Evolutionary conservation across 2,888 invertebrate species (phyloP).

Genomic region (Andrena chrysosceles): DNA sequence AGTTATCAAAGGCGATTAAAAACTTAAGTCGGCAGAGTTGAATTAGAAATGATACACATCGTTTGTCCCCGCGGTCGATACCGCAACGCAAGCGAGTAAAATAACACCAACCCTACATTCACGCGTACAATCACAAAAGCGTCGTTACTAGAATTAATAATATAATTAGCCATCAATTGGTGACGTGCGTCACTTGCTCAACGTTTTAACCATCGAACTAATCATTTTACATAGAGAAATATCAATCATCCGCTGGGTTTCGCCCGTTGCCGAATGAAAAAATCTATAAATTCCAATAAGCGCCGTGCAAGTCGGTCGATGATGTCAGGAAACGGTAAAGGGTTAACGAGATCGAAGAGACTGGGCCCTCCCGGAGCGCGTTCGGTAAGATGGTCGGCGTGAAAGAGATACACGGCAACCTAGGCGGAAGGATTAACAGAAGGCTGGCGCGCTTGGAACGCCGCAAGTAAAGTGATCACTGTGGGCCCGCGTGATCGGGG

Average conservation of each 20-base stretch:
- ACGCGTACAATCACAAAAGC: not conserved
- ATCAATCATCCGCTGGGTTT: not conserved
- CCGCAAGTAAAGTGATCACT: slow-evolving; percentile 28
- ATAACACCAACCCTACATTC: not conserved
- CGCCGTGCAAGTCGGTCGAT: not conserved
- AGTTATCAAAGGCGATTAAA: too few relatives aligned
- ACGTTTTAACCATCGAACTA: slow-evolving; percentile 34
- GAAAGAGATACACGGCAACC: not conserved
- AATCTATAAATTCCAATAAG: not conserved
- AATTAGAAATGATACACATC: not conserved
- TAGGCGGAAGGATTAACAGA: not conserved
- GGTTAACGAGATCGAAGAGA: not conserved
- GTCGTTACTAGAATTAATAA: slow-evolving; percentile 38
- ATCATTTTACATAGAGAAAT: slow-evolving; percentile 33
- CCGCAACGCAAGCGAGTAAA: not conserved
- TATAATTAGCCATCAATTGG: slow-evolving; percentile 45
- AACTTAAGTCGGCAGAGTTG: too few relatives aligned
- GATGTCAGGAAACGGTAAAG: slow-evolving; percentile 17
- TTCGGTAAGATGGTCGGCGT: slow-evolving; percentile 7
- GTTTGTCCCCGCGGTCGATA: not conserved
- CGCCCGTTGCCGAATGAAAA: not conserved
- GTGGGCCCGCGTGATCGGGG: slow-evolving; percentile 38
- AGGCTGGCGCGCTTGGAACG: not conserved
- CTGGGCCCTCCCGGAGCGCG: not conserved
- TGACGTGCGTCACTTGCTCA: slow-evolving; percentile 34